Evolutionary conservation across 2,888 invertebrate species (phyloP), one percentile per base, ranked within the genome.

Genomic region (Amiota communis): DNA sequence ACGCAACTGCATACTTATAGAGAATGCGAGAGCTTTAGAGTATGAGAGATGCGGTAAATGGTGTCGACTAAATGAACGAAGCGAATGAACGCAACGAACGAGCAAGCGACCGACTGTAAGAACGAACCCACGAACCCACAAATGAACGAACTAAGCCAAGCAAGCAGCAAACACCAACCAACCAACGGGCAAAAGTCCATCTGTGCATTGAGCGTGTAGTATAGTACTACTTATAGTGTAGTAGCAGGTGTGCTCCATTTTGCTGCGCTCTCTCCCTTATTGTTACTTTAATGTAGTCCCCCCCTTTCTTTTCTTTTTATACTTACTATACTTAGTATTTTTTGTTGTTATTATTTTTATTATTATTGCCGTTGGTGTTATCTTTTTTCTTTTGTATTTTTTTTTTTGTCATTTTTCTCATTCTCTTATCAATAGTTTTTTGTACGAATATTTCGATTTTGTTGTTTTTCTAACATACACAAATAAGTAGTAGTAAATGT

Each of bases 1-100:
- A 71, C 72, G 57, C 74, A 76, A 71, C 76, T 76, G 78, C 79
- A 75, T 76, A 71, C 23, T 36, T 36, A 23, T 48, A 48, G 20
- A 49, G 47, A 48, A 49, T 47, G 36, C 59, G 59, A 15, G 46
- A 46, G 63, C 48, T 48, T 6, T 48, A 65, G 49, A 11, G 10
- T 36, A 36, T 36, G 36, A 36, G 36, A 36, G 36, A 36, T 0
- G 36, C 36, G 36, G 36, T 36, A 36, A 36, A 36, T 36, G 36
- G 36, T 36, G 36, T 6, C 36, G 36, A 36, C 36, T 36, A 36
- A 36, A 36, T 36, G 36, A 36, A 36, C 36, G 36, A 36, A 36
- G 36, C 36, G 36, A 36, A 36, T 36, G 36, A 36, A 36, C 36
- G 36, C 2, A 36, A 36, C 36, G 36, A 36, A 36, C 36, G 36